Evolutionary conservation across 2,888 invertebrate species (phyloP), one percentile per base, ranked within the genome.

Genomic region (Belgica antarctica): DNA sequence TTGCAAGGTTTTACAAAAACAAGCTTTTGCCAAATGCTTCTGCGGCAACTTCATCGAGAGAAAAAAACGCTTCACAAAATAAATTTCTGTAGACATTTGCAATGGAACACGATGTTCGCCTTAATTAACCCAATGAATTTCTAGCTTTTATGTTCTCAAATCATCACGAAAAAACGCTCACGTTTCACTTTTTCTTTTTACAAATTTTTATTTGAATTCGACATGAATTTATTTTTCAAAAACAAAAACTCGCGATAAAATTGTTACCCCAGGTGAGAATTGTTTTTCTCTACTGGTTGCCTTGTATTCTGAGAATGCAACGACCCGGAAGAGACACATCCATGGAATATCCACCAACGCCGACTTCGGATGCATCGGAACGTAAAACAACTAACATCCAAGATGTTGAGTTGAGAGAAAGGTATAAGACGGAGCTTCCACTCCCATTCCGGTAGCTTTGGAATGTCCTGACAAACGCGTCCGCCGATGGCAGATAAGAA

Each of bases 281-380:
- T 77, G 88, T 97, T 78, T 94, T 99, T 83, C 87, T 98, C 77
- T 92, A 92, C 82, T 98, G 97, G 96, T 85, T 99, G 81, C 98
- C 99, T 75, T 96, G 95, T 88, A 82, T 97, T 76, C 85, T 98
- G 79, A 88, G 96, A 77, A 98, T 99, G 97, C 89, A 89, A 76
- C 84, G 87, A 77, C 86, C 87, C 74, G 87, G 86, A 75, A 82
- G 85, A 76, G 80, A 82, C 59, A 75, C 81, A 72, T 81, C 82
- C 73, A 78, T 80, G 76, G 80, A 80, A 73, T 80, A 80, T 74
- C 79, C 80, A 74, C 77, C 80, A 75, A 80, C 79, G 73, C 84
- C 84, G 73, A 81, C 83, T 73, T 83, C 84, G 77, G 82, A 80
- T 78, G 77, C 85, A 72, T 84, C 85, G 72, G 84, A 86, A 73